A percentile compares a stretch with the other conserved stretches of the same genome.
phyloP scores from a whole-genome alignment of 30 jellyfish, hydroid and myxozoan species.

The Phacellophora camtschatica region DNA sequence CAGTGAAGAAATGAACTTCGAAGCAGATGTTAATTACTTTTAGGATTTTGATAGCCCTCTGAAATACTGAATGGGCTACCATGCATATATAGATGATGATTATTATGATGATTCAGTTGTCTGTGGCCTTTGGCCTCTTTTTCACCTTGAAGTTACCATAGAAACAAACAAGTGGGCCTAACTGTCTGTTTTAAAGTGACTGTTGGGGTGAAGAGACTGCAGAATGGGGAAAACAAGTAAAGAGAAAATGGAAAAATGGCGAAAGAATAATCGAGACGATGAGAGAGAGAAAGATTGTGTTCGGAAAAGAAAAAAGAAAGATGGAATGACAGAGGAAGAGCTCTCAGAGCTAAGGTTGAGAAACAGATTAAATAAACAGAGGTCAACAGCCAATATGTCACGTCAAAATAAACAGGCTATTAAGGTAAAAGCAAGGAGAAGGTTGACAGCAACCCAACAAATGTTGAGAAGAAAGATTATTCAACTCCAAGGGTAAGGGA shows the following conservation, averaged over 20 bases:
- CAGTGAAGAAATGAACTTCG: no score
- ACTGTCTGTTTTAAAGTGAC: neutral
- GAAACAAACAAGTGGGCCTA: neutral
- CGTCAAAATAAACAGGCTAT: slow-evolving; percentile 39
- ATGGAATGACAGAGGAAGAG: slow-evolving; percentile 35
- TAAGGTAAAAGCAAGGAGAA: slow-evolving; percentile 29
- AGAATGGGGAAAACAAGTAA: slow-evolving; percentile 28
- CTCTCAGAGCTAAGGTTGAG: slow-evolving; percentile 11
- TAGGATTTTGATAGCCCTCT: no score
- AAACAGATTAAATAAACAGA: slow-evolving; percentile 12
- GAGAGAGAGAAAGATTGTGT: neutral
- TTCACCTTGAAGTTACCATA: neutral
- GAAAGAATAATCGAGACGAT: neutral
- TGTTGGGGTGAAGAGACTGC: neutral
- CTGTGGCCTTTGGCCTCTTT: neutral
- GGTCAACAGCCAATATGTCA: slow-evolving; percentile 25
- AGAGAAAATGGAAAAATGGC: slow-evolving; percentile 30
- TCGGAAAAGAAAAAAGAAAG: slow-evolving; percentile 35
- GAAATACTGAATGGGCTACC: no score
- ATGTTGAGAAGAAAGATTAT: slow-evolving; percentile 3
- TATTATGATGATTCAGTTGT: neutral
- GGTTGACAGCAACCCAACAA: slow-evolving; percentile 15
- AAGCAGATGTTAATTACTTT: no score
- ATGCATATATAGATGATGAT: no score
- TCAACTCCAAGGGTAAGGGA: slow-evolving; percentile 51